phyloP scores from a whole-genome alignment of 1,140 invertebrate genomes.

The Pseudomyrmex gracilis region DNA sequence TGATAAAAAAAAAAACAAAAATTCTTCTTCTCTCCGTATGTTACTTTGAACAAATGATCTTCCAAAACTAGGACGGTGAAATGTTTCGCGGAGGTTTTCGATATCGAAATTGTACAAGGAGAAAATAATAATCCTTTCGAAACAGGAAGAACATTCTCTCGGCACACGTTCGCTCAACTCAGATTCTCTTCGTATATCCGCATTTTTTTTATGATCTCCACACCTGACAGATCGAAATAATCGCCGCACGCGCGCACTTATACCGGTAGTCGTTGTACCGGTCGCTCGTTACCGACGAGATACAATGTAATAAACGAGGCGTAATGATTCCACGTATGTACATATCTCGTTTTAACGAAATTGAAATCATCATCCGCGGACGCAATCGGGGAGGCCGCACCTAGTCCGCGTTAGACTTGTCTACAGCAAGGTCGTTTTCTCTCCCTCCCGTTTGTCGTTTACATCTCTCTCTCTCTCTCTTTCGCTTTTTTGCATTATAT shows the following conservation, averaged over 20 bases:
- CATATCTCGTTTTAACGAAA: conserved; percentile 72
- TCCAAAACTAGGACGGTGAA: too few relatives aligned
- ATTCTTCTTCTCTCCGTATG: too few relatives aligned
- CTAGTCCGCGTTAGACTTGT: conserved; percentile 67
- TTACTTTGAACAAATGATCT: too few relatives aligned
- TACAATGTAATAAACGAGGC: not conserved
- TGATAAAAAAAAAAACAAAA: too few relatives aligned
- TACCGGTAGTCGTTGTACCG: not conserved
- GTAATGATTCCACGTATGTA: conserved; percentile 7
- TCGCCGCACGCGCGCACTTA: conserved; percentile 1
- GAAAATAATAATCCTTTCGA: not conserved
- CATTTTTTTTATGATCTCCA: not conserved
- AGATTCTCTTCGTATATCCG: conserved; percentile 9
- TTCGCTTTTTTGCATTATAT: conserved; percentile 20
- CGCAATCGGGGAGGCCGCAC: conserved; percentile 65
- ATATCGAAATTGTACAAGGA: not conserved
- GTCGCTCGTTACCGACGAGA: conserved; percentile 14
- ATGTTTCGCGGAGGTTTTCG: too few relatives aligned
- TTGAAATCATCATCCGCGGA: conserved; percentile 78
- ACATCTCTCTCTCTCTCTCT: not conserved
- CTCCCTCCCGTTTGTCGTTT: not conserved
- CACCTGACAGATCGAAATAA: conserved; percentile 24
- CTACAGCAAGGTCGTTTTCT: conserved; percentile 79
- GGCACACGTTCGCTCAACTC: conserved; percentile 4
- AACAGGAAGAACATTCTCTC: not conserved